Conservation (phyloP, 1,140 invertebrate species). For the Scylla paramamosain region DNA sequence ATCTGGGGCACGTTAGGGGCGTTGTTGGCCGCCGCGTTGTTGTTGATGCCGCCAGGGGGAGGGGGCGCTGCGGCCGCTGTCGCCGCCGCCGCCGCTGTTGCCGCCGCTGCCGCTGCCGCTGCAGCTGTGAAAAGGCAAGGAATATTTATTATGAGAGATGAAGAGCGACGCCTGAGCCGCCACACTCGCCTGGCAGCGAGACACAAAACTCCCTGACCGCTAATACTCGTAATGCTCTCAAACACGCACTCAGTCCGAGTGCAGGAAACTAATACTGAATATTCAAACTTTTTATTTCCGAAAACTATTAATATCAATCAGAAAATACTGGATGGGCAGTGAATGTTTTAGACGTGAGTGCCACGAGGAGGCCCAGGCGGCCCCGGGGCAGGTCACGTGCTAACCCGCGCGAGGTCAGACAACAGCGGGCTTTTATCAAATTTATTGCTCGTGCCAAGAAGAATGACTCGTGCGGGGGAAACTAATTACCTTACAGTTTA, state of each 20-base stretch:
- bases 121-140: conserved; percentile 53
- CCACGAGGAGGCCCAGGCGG: not conserved
- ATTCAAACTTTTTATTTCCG: not conserved
- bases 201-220: not conserved
- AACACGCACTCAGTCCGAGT: not conserved
- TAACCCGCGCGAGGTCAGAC: conserved; percentile 4
- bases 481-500: conserved; percentile 68
- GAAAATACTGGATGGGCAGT: not conserved
- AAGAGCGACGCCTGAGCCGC: not conserved
- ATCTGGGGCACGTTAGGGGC: conserved; percentile 87
- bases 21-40: conserved; percentile 78
- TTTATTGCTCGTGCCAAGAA: conserved; percentile 39
- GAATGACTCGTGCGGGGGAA: conserved; percentile 47
- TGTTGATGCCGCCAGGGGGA: conserved; percentile 84
- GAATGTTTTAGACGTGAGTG: not conserved
- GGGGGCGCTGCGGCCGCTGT: conserved; percentile 79
- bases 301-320: not conserved
- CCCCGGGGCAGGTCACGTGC: not conserved
- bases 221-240: not conserved
- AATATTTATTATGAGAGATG: not conserved
- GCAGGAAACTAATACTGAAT: not conserved
- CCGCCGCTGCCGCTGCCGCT: conserved; percentile 78
- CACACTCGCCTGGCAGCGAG: not conserved
- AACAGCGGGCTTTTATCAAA: not conserved
- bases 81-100: conserved; percentile 78